phyloP scores from a whole-genome alignment of 1,140 invertebrate species.

The Drosophila bocqueti region DNA sequence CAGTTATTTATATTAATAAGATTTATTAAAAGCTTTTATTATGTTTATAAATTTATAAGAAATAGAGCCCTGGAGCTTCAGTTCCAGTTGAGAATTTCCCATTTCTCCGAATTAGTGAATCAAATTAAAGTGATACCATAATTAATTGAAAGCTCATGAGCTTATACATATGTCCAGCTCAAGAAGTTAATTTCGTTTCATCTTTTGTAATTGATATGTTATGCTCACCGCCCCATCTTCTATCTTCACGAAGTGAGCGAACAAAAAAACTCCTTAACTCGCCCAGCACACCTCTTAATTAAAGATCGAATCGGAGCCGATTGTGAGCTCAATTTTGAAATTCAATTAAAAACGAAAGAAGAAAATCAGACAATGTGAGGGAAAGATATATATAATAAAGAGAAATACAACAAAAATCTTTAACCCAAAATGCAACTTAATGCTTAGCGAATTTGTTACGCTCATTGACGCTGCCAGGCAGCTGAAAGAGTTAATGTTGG shows the following conservation, averaged over 20 bases:
- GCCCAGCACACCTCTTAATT: conserved; percentile 46
- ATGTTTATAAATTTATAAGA: background rate
- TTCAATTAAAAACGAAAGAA: conserved; percentile 56
- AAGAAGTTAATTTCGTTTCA: conserved; percentile 41
- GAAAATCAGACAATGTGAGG: conserved; percentile 37
- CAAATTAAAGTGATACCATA: conserved; percentile 19
- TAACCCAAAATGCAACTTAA: conserved; percentile 72
- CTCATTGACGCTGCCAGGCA: conserved; percentile 57
- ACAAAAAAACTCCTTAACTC: conserved; percentile 9
- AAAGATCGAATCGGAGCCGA: conserved; percentile 50
- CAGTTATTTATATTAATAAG: background rate
- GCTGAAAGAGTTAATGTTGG: conserved; percentile 25
- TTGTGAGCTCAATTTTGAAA: conserved; percentile 48
- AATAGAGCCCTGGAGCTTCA: background rate
- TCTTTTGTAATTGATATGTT: conserved; percentile 65
- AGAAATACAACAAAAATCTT: conserved; percentile 43
- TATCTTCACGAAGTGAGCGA: background rate
- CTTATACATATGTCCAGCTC: background rate
- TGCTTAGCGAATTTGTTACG: conserved; percentile 70
- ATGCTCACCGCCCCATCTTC: conserved; percentile 30
- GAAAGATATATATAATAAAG: conserved; percentile 21
- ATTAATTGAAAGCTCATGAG: conserved; percentile 24
- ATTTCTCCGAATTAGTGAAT: conserved; percentile 12
- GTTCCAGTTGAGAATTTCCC: background rate
- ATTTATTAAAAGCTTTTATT: background rate